Conservation (phyloP, 2,888 invertebrate genomes). For the Troides aeacus region DNA sequence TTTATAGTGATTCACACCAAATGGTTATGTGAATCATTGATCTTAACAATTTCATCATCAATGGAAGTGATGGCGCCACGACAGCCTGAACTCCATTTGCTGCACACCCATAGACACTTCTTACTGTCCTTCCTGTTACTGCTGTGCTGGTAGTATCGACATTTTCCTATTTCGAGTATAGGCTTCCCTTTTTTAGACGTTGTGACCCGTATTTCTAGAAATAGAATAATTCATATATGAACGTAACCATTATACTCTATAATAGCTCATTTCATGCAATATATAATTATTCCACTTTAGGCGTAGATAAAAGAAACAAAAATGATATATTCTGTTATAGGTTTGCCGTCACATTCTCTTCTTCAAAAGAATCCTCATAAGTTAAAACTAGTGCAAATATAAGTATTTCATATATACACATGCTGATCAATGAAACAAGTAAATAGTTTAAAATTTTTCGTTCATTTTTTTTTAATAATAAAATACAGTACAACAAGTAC, state of each 20-base stretch:
- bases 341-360: no score
- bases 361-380: no score
- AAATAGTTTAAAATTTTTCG: no score
- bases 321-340: no score
- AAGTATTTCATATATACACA: no score
- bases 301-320: no score
- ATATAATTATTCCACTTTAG: no score
- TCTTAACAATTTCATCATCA: constrained; percentile 38
- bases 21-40: constrained; percentile 35
- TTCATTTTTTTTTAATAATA: no score
- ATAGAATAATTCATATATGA: constrained; percentile 3
- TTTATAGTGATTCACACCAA: not conserved
- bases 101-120: constrained; percentile 51
- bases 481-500: no score
- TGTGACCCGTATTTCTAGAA: constrained; percentile 29
- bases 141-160: constrained; percentile 52
- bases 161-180: constrained; percentile 43
- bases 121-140: constrained; percentile 41
- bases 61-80: constrained; percentile 37
- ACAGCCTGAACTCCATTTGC: constrained; percentile 40
- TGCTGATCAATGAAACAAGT: no score
- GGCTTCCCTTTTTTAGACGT: constrained; percentile 43
- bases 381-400: no score
- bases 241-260: not conserved
- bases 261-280: no score